Evolutionary conservation across 1,140 invertebrate species (phyloP), one percentile per base, ranked within the genome.

Genomic region (Nilaparvata lugens): DNA sequence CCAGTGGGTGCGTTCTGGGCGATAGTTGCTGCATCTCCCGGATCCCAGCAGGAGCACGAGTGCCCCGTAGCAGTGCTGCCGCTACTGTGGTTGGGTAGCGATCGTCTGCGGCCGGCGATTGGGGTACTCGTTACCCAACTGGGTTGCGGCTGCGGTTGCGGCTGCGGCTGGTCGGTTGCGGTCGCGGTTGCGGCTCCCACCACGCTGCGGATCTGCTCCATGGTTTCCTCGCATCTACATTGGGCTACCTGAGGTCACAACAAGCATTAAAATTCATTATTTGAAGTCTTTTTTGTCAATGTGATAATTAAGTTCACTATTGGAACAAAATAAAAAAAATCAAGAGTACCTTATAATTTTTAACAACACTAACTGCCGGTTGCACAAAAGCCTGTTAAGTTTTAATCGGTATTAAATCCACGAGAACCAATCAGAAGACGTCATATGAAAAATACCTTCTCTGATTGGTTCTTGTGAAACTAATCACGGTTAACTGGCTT

Each of bases 161-260:
- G 42, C 1, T 24, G 51, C 2, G 56, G 21, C 3, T 52, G 43
- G n/a, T n/a, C 7, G 58, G 35, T 58, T 58, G 60, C 18, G 52
- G 42, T n/a, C 1, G 14, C 31, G 24, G 58, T 19, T 40, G 67
- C 66, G 16, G 54, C 35, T 11, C 67, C 67, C 4, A 76, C 71
- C 5, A 79, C 71, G 18, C 72, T 67, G 57, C 71, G 71, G 28
- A 82, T 71, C 58, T 81, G 71, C 42, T 78, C 72, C 38, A 73
- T 68, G 3, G 80, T 81, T 68, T 82, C 81, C 62, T 79, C 72
- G 68, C 81, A 83, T 23, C 81, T 70, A 14, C 72, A 68, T 62
- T 78, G 75, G n/a, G 80, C 80, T 56, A 79, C 71, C 76, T 78
- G 65, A 13, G 64, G 31, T 2, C 31, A 35, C 2, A 35, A 35